Evolutionary conservation across 2,888 invertebrate species (phyloP).

Genomic region (Galerucella pusilla): DNA sequence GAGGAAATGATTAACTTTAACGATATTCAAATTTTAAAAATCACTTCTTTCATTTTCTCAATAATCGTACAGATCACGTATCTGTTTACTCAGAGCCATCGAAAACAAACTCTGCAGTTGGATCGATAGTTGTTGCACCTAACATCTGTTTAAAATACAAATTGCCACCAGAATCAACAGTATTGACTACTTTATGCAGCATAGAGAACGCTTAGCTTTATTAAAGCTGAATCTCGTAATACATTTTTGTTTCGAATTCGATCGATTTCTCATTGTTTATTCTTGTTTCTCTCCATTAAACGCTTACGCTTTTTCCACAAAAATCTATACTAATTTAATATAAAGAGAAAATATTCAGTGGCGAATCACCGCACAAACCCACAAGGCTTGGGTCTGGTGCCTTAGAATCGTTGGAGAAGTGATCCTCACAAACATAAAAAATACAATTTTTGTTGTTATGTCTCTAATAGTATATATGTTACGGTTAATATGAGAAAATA

Average conservation of each 20-base stretch:
- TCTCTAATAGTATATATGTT: no score
- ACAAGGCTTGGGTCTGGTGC: no score
- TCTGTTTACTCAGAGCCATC: background rate
- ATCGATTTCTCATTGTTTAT: background rate
- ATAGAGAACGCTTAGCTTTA: background rate
- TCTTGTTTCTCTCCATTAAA: background rate
- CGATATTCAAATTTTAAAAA: no score
- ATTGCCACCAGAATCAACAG: background rate
- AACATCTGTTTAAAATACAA: slow-evolving; percentile 1
- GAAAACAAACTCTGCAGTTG: slow-evolving; percentile 2
- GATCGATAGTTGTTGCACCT: slow-evolving; percentile 3
- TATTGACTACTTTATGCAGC: background rate
- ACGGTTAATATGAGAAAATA: no score
- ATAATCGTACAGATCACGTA: background rate
- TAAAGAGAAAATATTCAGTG: background rate
- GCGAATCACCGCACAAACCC: background rate
- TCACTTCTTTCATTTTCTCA: background rate
- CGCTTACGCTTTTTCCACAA: slow-evolving; percentile 1
- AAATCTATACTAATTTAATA: background rate
- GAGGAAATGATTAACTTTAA: no score
- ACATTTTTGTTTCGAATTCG: background rate
- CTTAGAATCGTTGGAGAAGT: no score
- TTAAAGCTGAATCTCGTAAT: background rate
- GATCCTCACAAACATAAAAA: no score
- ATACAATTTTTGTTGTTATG: no score